Percentiles rank a stretch among this genome's conserved stretches.
These are phyloP conservation scores for Gymnothorax javanicus DNA, from an alignment of 2,797 vertebrate species.

Conservation along the genomic window DNA sequence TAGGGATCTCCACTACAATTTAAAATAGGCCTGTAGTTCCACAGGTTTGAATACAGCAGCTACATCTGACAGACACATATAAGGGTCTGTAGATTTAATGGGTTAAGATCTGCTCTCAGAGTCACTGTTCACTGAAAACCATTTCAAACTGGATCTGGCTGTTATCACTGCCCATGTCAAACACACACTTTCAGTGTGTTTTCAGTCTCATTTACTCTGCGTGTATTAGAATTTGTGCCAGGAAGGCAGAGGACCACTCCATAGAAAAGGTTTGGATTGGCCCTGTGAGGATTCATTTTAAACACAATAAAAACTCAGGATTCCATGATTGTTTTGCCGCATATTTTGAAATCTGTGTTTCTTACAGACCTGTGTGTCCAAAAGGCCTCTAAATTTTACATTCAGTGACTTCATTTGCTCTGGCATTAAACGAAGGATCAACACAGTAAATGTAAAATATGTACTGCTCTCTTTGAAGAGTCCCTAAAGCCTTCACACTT, in stretches of 20 bases:
- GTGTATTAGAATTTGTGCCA: not conserved
- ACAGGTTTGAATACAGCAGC: too few relatives aligned
- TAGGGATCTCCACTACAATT: too few relatives aligned
- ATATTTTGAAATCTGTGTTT: slow-evolving; percentile 37
- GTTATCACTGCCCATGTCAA: not conserved
- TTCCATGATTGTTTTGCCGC: not conserved
- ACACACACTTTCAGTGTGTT: not conserved
- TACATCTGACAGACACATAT: too few relatives aligned
- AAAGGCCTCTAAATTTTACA: slow-evolving; percentile 55
- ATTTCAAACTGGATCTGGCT: not conserved
- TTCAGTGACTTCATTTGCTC: slow-evolving; percentile 69
- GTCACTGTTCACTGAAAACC: not conserved
- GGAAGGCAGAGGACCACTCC: not conserved
- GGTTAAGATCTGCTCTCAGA: not conserved
- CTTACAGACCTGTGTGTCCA: slow-evolving; percentile 71
- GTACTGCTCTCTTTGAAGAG: slow-evolving; percentile 63
- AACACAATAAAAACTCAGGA: not conserved
- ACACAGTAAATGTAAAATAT: slow-evolving; percentile 69
- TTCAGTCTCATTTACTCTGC: not conserved
- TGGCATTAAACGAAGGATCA: slow-evolving; percentile 61
- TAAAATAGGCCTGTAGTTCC: too few relatives aligned
- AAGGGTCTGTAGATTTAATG: too few relatives aligned
- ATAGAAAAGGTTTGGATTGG: not conserved
- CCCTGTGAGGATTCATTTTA: not conserved
- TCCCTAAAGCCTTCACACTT: slow-evolving; percentile 62